Conservation (phyloP, 37 sponge, comb jelly and placozoan species). For the Spongilla lacustris region DNA sequence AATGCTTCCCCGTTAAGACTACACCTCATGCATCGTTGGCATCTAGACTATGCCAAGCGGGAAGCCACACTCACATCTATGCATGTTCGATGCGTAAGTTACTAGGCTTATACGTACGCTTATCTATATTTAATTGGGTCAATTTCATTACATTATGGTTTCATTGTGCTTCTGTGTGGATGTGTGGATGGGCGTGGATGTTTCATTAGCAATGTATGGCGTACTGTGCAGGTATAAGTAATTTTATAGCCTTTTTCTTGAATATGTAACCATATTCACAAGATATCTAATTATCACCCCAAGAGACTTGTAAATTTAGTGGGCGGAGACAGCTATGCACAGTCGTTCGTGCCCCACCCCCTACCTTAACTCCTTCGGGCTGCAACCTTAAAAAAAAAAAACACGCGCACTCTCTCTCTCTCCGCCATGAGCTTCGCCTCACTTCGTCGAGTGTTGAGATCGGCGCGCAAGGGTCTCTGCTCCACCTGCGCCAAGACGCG, state of each 20-base stretch:
- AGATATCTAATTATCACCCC: background rate
- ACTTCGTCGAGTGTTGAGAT: constrained; percentile 66
- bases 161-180: too few species aligned
- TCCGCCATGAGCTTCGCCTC: constrained; percentile 75
- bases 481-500: constrained; percentile 72
- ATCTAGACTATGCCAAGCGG: too few species aligned
- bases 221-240: too few species aligned
- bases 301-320: background rate
- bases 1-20: too few species aligned
- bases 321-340: background rate
- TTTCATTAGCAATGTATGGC: background rate
- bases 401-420: background rate
- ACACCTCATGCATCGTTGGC: too few species aligned
- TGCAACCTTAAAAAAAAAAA: background rate
- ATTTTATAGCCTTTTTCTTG: background rate
- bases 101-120: too few species aligned
- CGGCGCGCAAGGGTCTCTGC: constrained; percentile 80
- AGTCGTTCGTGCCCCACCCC: background rate
- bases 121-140: too few species aligned
- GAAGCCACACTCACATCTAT: too few species aligned
- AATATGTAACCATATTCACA: background rate
- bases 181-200: too few species aligned
- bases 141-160: too few species aligned
- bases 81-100: too few species aligned
- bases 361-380: background rate